These are phyloP conservation scores for Dynastes tityus DNA, from an alignment of 2,888 invertebrate genomes.

Conservation along the genomic window DNA sequence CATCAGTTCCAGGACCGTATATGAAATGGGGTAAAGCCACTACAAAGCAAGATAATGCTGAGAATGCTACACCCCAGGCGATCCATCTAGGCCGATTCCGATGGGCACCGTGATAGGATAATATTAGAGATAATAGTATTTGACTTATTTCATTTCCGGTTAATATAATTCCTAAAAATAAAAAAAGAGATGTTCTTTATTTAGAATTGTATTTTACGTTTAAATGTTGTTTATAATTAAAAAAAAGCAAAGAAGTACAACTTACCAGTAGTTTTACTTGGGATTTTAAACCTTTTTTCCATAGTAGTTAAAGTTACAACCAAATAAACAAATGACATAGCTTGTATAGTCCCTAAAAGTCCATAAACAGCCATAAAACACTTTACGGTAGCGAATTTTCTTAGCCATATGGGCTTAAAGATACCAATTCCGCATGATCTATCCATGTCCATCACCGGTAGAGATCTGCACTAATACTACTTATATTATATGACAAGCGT, in stretches of 20 bases:
- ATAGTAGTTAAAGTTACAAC: constrained; percentile 78
- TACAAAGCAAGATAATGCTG: constrained; percentile 76
- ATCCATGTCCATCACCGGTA: constrained; percentile 52
- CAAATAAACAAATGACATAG: constrained; percentile 79
- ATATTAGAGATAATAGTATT: constrained; percentile 75
- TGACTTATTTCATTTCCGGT: constrained; percentile 82
- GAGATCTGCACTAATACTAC: constrained; percentile 17
- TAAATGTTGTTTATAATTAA: background rate
- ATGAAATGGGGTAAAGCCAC: constrained; percentile 76
- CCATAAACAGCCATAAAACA: constrained; percentile 77
- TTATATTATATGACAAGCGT: constrained; percentile 30
- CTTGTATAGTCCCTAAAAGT: constrained; percentile 77
- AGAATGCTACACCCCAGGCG: constrained; percentile 76
- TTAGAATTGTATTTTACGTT: background rate
- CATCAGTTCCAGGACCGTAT: constrained; percentile 75
- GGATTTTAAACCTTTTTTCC: constrained; percentile 80
- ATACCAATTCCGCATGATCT: constrained; percentile 73
- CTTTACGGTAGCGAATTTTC: constrained; percentile 74
- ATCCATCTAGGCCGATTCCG: constrained; percentile 80
- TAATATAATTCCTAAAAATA: constrained; percentile 75
- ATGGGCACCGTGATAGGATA: constrained; percentile 79
- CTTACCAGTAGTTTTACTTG: constrained; percentile 78
- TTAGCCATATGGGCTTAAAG: constrained; percentile 76
- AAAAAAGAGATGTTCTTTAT: background rate
- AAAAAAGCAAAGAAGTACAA: background rate